A percentile compares a stretch with the other conserved stretches of the same genome.
These are phyloP conservation scores for Muraenolepis orangiensis DNA, from an alignment of 2,797 vertebrate genomes.

Conservation along the genomic window DNA sequence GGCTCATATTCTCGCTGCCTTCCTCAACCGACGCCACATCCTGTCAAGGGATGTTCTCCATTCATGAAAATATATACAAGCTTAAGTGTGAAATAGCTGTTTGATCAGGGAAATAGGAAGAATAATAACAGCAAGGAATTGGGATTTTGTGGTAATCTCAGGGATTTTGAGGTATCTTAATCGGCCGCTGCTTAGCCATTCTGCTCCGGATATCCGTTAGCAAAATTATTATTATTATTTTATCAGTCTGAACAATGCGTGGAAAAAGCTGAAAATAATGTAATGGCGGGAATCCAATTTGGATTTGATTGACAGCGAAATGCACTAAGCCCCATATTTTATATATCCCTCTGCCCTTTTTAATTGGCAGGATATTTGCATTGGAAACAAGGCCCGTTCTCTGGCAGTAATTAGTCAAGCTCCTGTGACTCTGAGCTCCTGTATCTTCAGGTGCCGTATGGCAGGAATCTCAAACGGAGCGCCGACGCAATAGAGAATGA, in stretches of 20 bases:
- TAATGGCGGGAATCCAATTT: constrained; percentile 70
- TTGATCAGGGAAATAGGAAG: background rate
- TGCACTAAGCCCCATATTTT: constrained; percentile 41
- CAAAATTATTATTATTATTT: constrained; percentile 68
- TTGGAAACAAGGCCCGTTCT: constrained; percentile 49
- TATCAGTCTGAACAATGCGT: constrained; percentile 67
- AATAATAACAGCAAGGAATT: background rate
- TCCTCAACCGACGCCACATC: background rate
- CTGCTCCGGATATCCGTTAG: constrained; percentile 55
- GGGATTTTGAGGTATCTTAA: background rate
- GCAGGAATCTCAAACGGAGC: constrained; percentile 50
- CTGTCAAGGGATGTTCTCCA: constrained; percentile 1
- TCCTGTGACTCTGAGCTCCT: constrained; percentile 64
- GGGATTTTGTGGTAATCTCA: background rate
- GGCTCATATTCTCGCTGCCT: constrained; percentile 14
- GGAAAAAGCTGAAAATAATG: constrained; percentile 69
- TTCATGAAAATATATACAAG: background rate
- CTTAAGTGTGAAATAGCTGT: background rate
- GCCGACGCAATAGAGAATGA: constrained; percentile 62
- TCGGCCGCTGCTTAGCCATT: constrained; percentile 24
- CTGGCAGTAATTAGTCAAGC: constrained; percentile 68
- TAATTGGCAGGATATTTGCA: constrained; percentile 57
- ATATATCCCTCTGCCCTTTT: constrained; percentile 53
- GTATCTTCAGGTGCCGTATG: constrained; percentile 64
- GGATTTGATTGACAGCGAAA: constrained; percentile 67